Base-by-base conservation (phyloP, 2,888 invertebrate genomes). In the Mimas tiliae region DNA sequence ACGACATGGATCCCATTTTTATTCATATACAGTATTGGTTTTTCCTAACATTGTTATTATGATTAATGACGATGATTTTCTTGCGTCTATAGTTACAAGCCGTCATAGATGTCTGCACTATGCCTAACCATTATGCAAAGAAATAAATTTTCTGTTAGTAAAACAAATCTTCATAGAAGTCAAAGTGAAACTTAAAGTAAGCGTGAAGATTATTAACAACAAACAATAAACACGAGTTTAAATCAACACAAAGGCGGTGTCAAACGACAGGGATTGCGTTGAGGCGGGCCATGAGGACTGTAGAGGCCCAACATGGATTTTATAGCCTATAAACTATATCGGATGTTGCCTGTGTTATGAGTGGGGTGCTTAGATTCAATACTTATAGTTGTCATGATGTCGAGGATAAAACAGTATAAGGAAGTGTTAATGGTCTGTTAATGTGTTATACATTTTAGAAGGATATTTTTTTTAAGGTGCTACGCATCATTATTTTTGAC, bases 321-420 rank as follows among this genome's bases (percentile, higher is more conserved):
- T 82, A 85, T 81, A 75, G 76, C 72, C 69, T 79, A 76, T 83
- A 85, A 85, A 84, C 72, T 72, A 76, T 72, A 68, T 69, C 68
- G 69, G 76, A 71, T 81, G 79, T 71, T 69, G 76, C 75, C 74
- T 74, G 74, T 78, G 71, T 81, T 75, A 79, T 70, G 68, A 70
- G 71, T 65, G 68, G 47, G 45, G 53, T 67, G 62, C 73, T 68
- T 72, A 65, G 73, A 75, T 73, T 68, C 53, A 47, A n/a, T 16
- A 16, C 55, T 16, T 21, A 42, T 64, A 64, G 33, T 16, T 48
- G 63, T 63, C 45, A 11, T 19, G 19, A 9, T 19, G 16, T 9
- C 9, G 19, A 50, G 9, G 50, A 9, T 50, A 50, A 62, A 27
- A 62, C 45, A 8, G 45, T 45, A 7, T 38, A 38, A 6, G 45